Evolutionary conservation across 2,888 invertebrate species (phyloP).

Genomic region (Exephanes ischioxanthus): DNA sequence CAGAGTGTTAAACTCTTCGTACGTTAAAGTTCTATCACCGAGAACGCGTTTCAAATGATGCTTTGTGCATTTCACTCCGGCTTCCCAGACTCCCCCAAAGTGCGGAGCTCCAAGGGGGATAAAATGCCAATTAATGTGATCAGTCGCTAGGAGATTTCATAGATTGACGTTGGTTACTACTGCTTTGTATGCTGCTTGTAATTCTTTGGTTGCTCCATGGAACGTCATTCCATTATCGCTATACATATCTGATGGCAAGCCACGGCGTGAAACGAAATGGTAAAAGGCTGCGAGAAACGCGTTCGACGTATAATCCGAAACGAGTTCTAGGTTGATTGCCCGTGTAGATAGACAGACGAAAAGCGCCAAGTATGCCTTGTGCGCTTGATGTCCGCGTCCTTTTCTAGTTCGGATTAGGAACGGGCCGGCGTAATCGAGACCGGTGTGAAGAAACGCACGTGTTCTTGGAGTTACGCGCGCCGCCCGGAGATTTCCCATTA

Average conservation of each 20-base stretch:
- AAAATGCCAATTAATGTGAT: neutral
- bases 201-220: neutral
- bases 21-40: no score
- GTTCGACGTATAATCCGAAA: no score
- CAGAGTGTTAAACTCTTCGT: conserved; percentile 20
- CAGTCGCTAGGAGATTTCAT: neutral
- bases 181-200: neutral
- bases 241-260: no score
- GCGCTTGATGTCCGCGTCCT: conserved; percentile 45
- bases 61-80: no score
- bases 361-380: conserved; percentile 66
- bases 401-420: conserved; percentile 57
- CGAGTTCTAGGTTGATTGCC: no score
- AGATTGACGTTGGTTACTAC: neutral
- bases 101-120: conserved; percentile 61
- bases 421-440: conserved; percentile 79
- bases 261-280: no score
- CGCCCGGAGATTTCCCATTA: conserved; percentile 78
- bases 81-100: conserved; percentile 38
- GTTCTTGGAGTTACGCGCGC: conserved; percentile 70
- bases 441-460: conserved; percentile 74
- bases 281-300: no score
- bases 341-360: no score
- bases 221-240: no score
- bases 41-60: no score